A percentile compares a stretch with the other conserved stretches of the same genome.
Evolutionary conservation across 2,113 vertebrate species (phyloP).

Genomic region (Pica pica): DNA sequence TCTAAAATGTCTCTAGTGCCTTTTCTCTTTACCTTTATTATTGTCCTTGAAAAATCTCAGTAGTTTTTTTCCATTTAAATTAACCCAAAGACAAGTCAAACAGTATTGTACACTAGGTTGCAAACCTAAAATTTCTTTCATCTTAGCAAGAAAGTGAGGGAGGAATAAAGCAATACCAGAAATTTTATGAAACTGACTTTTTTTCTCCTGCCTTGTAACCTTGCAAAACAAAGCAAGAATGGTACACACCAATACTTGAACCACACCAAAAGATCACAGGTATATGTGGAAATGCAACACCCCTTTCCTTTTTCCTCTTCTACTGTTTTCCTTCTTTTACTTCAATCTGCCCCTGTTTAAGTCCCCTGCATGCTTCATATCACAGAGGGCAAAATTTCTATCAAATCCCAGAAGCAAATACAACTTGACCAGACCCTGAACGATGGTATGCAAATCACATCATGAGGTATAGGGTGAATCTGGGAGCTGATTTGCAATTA

Average conservation of each 20-base stretch:
- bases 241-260: not conserved
- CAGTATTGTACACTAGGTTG: not conserved
- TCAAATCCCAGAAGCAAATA: not conserved
- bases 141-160: not conserved
- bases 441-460: not conserved
- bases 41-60: not conserved
- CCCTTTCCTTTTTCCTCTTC: constrained; percentile 20
- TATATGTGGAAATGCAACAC: constrained; percentile 1
- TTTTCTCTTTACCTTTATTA: not conserved
- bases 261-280: constrained; percentile 26
- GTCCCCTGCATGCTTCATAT: not conserved
- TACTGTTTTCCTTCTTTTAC: not conserved
- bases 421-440: not conserved
- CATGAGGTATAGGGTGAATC: not conserved
- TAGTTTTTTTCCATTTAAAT: not conserved
- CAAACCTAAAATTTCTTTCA: not conserved
- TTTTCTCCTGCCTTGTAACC: not conserved
- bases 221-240: constrained; percentile 22
- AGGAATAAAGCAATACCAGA: not conserved
- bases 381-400: not conserved
- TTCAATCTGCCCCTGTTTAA: not conserved
- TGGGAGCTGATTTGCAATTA: not conserved
- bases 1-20: not conserved
- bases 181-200: not conserved
- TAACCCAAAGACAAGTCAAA: not conserved